Conservation (phyloP, 2,113 vertebrate genomes). For the Corythoichthys haematopterus region DNA sequence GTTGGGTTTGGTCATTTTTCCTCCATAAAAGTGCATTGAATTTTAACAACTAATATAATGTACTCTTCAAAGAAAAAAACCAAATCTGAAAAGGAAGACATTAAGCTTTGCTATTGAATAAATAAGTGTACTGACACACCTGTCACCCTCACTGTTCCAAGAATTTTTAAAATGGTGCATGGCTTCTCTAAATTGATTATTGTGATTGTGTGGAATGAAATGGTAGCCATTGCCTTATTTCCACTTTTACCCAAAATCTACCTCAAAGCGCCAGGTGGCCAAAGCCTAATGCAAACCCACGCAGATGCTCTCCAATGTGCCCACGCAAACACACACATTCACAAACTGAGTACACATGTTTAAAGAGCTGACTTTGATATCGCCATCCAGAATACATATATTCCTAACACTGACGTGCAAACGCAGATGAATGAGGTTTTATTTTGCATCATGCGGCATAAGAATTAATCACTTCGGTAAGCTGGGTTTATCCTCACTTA, state of each 20-base stretch:
- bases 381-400: conserved; percentile 55
- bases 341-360: conserved; percentile 38
- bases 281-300: conserved; percentile 64
- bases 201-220: conserved; percentile 7
- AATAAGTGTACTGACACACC: too few relatives aligned
- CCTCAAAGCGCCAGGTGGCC: conserved; percentile 70
- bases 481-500: conserved; percentile 60
- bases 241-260: conserved; percentile 60
- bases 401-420: conserved; percentile 25
- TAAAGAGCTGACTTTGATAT: conserved; percentile 61
- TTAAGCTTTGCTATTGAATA: too few relatives aligned
- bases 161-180: not conserved
- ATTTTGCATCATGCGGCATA: conserved; percentile 61
- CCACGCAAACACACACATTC: conserved; percentile 54
- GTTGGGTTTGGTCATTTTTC: too few relatives aligned
- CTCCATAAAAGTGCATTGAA: too few relatives aligned
- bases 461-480: conserved; percentile 58
- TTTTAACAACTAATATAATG: too few relatives aligned
- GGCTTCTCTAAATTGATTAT: conserved; percentile 6
- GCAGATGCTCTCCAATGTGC: conserved; percentile 61
- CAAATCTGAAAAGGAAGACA: too few relatives aligned
- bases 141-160: not conserved
- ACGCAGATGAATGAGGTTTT: conserved; percentile 49
- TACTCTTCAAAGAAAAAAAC: too few relatives aligned
- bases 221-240: conserved; percentile 32